Base-by-base conservation (phyloP, 1,140 invertebrate genomes). In the Trichomalopsis sarcophagae region DNA sequence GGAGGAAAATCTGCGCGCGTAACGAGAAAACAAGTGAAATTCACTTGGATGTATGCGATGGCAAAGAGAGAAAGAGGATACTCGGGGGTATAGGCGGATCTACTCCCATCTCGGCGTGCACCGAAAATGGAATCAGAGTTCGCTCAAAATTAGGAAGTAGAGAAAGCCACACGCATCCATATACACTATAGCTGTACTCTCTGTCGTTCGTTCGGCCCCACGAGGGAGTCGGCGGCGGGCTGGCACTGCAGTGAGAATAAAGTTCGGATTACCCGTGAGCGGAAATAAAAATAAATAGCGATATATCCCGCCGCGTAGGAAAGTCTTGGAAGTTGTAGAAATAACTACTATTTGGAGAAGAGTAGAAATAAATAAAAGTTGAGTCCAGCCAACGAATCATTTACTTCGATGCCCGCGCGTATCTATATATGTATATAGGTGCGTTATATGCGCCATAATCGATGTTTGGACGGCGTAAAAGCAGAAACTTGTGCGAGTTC, bases 1-100 rank as follows among this genome's bases (percentile, higher is more conserved):
- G 21, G 62, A n/a, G 6, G 33, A 36, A 68, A 68, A 68, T 68
- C 66, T 68, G 4, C 27, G 66, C 50, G 47, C 75, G 44, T 23
- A 75, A 44, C 11, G 55, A 13, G 9, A 44, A 47, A 23, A 0
- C 30, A 14, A 76, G 21, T 33, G 21, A 27, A 78, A 84, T 77
- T 75, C 6, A 27, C 21, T 74, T n/a, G 81, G 71, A 81, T 68
- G 5, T 50, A 27, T 36, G 33, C 33, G 33, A 3, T 36, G 33
- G 33, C 66, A 36, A 82, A 82, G 40, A 66, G 76, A 82, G 40
- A 66, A 82, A 82, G 74, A 82, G 68, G 33, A 84, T 84, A 84
- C 76, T 76, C 75, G 33, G 50, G 76, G 76, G 76, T 71, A 79
- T 55, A 77, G 13, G 76, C 33, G 40, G 50, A 74, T n/a, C 21